These are phyloP conservation scores for Poeciliopsis infans DNA, from an alignment of 2,797 vertebrate genomes.

Conservation along the genomic window DNA sequence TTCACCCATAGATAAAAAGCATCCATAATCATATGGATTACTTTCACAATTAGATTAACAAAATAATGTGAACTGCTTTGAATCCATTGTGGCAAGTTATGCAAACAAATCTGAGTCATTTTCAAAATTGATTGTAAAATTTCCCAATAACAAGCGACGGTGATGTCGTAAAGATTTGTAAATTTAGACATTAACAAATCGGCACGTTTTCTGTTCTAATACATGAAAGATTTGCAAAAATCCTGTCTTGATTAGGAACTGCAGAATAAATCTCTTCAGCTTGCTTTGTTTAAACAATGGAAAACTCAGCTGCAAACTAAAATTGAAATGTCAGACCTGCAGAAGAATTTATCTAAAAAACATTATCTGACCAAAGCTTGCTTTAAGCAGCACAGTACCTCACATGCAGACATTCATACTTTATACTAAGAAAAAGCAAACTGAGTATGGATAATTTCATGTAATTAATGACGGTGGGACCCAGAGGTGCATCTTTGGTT, in stretches of 20 bases:
- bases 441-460: slow-evolving; percentile 41
- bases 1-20: too few species aligned
- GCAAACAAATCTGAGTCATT: background rate
- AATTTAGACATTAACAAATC: background rate
- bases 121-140: background rate
- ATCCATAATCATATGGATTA: too few species aligned
- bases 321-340: slow-evolving; percentile 23
- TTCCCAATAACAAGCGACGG: background rate
- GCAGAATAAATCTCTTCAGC: background rate
- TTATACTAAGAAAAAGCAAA: slow-evolving; percentile 1
- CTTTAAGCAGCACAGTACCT: slow-evolving; percentile 1
- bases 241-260: background rate
- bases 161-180: background rate
- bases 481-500: slow-evolving; percentile 56
- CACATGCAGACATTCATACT: slow-evolving; percentile 11
- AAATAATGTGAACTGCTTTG: background rate
- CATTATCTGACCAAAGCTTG: background rate
- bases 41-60: background rate
- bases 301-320: slow-evolving; percentile 16
- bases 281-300: slow-evolving; percentile 15
- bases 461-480: slow-evolving; percentile 62
- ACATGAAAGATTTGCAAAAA: background rate
- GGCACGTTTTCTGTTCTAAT: background rate
- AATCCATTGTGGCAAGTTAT: background rate
- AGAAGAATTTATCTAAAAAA: slow-evolving; percentile 18